Evolutionary conservation across 1,140 invertebrate species (phyloP).

Genomic region (Vanessa tameamea): DNA sequence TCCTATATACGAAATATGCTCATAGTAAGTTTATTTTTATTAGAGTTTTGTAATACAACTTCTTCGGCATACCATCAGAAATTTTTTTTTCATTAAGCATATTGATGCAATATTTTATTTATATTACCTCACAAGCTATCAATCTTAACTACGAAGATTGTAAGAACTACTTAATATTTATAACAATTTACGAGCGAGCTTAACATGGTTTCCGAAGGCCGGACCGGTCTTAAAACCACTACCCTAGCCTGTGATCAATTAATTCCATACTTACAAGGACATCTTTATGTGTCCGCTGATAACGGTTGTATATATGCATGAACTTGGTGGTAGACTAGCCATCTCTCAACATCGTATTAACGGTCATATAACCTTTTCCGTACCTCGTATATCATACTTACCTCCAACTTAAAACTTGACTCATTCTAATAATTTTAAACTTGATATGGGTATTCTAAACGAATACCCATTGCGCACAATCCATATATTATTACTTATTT

Average conservation of each 20-base stretch:
- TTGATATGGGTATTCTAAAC: background rate
- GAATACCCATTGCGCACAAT: background rate
- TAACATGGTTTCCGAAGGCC: conserved; percentile 43
- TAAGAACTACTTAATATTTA: conserved; percentile 32
- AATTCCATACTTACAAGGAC: conserved; percentile 58
- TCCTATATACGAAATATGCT: background rate
- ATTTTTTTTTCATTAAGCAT: too few species aligned
- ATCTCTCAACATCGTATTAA: conserved; percentile 50
- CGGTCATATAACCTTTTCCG: conserved; percentile 26
- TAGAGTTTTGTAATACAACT: too few species aligned
- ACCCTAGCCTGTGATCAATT: conserved; percentile 57
- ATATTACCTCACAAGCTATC: conserved; percentile 50
- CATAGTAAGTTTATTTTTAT: too few species aligned
- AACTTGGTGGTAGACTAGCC: conserved; percentile 31
- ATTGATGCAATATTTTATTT: conserved; percentile 2
- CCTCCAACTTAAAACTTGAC: conserved; percentile 19
- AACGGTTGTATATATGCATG: conserved; percentile 52
- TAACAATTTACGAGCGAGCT: conserved; percentile 60
- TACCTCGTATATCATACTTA: conserved; percentile 28
- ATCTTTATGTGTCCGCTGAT: conserved; percentile 56
- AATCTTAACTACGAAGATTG: background rate
- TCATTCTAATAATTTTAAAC: conserved; percentile 4
- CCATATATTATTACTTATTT: background rate
- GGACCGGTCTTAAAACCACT: conserved; percentile 34
- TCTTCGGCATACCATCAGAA: too few species aligned